Conservation (phyloP, 1,140 invertebrate genomes). For the Coboldia fuscipes region DNA sequence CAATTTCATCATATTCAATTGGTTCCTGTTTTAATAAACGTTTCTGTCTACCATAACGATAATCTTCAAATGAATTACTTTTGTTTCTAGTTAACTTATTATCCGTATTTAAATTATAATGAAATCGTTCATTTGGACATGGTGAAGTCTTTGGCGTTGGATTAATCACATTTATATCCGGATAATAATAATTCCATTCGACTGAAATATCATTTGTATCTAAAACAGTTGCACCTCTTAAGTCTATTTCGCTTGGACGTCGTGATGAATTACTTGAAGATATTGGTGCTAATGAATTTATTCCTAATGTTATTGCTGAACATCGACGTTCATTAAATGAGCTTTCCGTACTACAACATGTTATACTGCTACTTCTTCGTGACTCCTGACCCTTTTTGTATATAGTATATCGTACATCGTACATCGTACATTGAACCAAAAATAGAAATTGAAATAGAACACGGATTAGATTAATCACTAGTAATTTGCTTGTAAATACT, state of each 20-base stretch:
- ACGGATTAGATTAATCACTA: too few relatives aligned
- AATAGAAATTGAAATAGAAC: too few relatives aligned
- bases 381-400: slow-evolving; percentile 21
- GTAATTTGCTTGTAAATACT: too few relatives aligned
- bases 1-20: not conserved
- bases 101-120: too few relatives aligned
- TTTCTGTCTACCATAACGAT: not conserved
- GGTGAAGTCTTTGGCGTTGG: slow-evolving; percentile 62
- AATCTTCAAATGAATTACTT: too few relatives aligned
- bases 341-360: slow-evolving; percentile 58
- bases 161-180: slow-evolving; percentile 52
- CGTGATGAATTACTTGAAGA: slow-evolving; percentile 10
- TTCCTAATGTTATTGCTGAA: slow-evolving; percentile 46
- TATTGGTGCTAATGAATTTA: slow-evolving; percentile 32
- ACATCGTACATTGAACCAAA: too few relatives aligned
- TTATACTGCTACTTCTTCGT: slow-evolving; percentile 50
- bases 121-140: slow-evolving; percentile 54
- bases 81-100: too few relatives aligned
- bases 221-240: too few relatives aligned
- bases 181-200: slow-evolving; percentile 41
- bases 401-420: too few relatives aligned
- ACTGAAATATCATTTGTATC: too few relatives aligned
- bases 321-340: slow-evolving; percentile 56
- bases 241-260: slow-evolving; percentile 24
- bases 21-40: not conserved